Evolutionary conservation across 2,113 vertebrate genomes (phyloP).

Genomic region (Bos javanicus): DNA sequence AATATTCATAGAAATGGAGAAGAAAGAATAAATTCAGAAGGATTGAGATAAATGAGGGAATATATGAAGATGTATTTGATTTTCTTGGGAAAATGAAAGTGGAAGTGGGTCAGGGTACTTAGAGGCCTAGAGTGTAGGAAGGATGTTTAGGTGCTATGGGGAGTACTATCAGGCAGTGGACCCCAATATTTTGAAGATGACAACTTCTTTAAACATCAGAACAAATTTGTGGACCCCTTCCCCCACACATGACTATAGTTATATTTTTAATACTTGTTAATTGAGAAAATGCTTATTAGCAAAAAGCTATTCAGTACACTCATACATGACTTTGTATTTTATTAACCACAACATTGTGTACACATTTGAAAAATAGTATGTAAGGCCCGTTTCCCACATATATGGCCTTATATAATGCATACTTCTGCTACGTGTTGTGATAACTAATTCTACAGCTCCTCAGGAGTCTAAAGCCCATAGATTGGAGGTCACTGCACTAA

Average conservation of each 20-base stretch:
- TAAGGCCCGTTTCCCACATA: not conserved
- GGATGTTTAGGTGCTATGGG: not conserved
- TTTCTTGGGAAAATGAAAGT: slow-evolving; percentile 6
- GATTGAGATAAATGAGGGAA: not conserved
- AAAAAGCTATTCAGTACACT: not conserved
- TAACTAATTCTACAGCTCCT: not conserved
- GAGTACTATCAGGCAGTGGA: not conserved
- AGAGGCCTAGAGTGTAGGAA: not conserved
- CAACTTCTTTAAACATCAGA: not conserved
- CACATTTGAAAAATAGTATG: not conserved
- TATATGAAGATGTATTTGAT: not conserved
- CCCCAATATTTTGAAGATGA: not conserved
- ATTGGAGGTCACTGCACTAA: not conserved
- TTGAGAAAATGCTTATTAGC: slow-evolving; percentile 15
- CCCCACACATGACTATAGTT: not conserved
- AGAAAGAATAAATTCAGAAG: slow-evolving; percentile 17
- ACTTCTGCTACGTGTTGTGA: not conserved
- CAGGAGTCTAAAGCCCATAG: not conserved
- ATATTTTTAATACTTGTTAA: not conserved
- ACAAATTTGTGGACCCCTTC: not conserved
- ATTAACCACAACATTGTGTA: not conserved
- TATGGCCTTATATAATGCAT: not conserved
- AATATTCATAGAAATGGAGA: not conserved
- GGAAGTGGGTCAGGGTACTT: not conserved
- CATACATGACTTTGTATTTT: not conserved